Base-by-base conservation (phyloP, 2,888 invertebrate species). In the Eupithecia insigniata region DNA sequence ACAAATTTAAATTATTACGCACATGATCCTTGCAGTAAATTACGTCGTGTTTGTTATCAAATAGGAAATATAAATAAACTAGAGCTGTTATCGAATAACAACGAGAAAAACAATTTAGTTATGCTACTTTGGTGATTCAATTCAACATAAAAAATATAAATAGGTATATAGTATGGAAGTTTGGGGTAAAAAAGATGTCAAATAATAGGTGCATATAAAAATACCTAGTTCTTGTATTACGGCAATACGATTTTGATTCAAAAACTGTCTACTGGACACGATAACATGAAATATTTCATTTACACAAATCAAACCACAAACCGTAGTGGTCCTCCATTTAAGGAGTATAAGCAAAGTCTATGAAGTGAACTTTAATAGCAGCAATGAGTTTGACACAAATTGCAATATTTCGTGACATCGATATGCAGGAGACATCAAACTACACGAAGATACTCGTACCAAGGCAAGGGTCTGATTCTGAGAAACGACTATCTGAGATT, bases 11-110 rank as follows among this genome's bases (percentile, higher is more conserved):
- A 32, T 16, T 66, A 43, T 58, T 34, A 32, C 26, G 32, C 1
- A 32, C 67, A 8, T 22, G 3, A 51, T 39, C 30, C 66, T 70
- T 46, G 16, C 18, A 26, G 60, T 43, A 60, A 43, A 26, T 18
- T n/a, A 22, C 10, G 66, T 66, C 58, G 26, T 70, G 36, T 55
- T 66, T 62, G 51, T 39, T 46, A 66, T 62, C 67, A 46, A 51
- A 14, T 43, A 51, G 5, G 14, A 66, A 36, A 18, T 58, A 66
- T 39, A 60, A 39, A 67, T 67, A 61, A 32, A n/a, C 32, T n/a
- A 58, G 26, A n/a, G 30, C 28, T 30, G 16, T 67, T 68, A 66
- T 46, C 22, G 36, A 72, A 72, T 65, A 68, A 51, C 67, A 67
- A 39, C 5, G 14, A n/a, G 30, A 58, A 46, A 32, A 26, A 58